phyloP scores from a whole-genome alignment of 2,113 vertebrate species.

The Callithrix jacchus region DNA sequence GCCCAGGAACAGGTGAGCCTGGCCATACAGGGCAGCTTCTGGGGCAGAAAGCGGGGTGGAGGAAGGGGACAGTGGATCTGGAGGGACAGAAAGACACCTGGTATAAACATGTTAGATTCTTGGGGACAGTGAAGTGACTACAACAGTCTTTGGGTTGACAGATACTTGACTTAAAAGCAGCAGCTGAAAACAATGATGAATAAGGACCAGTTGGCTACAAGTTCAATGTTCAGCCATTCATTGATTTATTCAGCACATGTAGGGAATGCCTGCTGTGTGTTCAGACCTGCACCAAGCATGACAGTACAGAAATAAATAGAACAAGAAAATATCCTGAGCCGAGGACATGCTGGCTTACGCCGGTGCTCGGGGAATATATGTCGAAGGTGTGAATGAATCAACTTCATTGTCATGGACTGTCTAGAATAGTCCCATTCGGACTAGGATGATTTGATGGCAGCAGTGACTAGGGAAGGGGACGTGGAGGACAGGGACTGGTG shows the following conservation, averaged over 20 bases:
- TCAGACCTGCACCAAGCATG: background rate
- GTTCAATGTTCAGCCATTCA: background rate
- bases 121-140: background rate
- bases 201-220: no score
- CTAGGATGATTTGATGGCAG: background rate
- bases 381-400: no score
- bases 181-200: background rate
- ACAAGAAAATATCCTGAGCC: background rate
- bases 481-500: fast-evolving
- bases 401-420: background rate
- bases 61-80: background rate
- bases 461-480: background rate
- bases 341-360: background rate
- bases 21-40: background rate
- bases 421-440: background rate
- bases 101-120: background rate
- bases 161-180: background rate
- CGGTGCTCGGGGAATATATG: background rate
- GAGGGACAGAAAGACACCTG: background rate
- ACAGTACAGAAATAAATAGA: background rate
- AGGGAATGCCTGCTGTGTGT: background rate
- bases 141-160: background rate
- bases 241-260: background rate
- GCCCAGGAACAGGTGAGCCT: no score
- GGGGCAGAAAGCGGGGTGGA: background rate